Base-by-base conservation (phyloP, 2,797 vertebrate species). In the Odontamblyopus lacepedii region DNA sequence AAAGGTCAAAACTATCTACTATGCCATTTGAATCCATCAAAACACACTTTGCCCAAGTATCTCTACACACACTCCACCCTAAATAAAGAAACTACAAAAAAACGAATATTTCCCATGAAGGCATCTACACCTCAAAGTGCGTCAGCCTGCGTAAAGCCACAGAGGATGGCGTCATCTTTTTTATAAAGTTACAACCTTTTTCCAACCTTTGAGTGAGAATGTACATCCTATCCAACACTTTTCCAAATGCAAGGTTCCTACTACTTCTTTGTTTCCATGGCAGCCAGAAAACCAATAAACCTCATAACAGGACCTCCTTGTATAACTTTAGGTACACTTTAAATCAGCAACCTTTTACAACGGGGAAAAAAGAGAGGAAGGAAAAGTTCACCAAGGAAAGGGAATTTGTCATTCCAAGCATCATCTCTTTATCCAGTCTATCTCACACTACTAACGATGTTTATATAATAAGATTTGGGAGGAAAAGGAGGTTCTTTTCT, bases 101-200 rank as follows among this genome's bases (percentile, higher is more conserved):
- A 16, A 48, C 12, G 44, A 41, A 64, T 41, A 41, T 13, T 4
- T 41, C n/a, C 38, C 67, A n/a, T 70, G 32, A 70, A 35, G 65
- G 66, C 35, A 50, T 63, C 13, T 70, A 71, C 38, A 56, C 26
- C 62, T 68, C 79, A 77, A 76, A 72, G 88, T 88, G 83, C 76
- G 77, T 85, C 72, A 74, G 68, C 77, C 65, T 48, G 71, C 71
- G 59, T 75, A 62, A 78, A 56, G 65, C 74, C 73, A 80, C 85
- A 92, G 83, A 87, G 84, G 81, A 78, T 70, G 81, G 78, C 86
- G 88, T 92, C 79, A 91, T 74, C 72, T 85, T 55, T 55, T 55
- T 68, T 74, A 72, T 75, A 78, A 50, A 68, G 51, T 77, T 71
- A 73, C 69, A 70, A 48, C 0, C 26, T 56, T 78, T 80, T 88